phyloP scores from a whole-genome alignment of 2,797 vertebrate species.

The Sebastes kiyomatsui region DNA sequence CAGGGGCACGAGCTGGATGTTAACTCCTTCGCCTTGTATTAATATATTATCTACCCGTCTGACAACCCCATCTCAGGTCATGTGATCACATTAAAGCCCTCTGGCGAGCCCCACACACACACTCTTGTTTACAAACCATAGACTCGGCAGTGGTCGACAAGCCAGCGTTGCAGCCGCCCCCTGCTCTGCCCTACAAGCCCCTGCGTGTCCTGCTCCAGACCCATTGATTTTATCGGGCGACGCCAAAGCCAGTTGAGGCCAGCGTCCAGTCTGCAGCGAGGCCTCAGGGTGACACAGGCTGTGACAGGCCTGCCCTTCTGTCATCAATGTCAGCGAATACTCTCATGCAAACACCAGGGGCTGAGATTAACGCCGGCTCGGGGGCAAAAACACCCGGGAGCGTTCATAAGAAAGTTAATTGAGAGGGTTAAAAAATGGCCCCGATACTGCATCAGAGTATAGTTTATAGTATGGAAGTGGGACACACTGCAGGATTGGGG shows the following conservation, averaged over 20 bases:
- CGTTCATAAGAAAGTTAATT: neutral
- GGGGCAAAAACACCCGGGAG: neutral
- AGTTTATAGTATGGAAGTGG: neutral
- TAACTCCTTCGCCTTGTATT: neutral
- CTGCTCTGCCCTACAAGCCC: slow-evolving; percentile 49
- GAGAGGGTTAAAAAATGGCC: neutral
- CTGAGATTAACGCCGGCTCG: neutral
- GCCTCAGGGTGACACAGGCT: slow-evolving; percentile 55
- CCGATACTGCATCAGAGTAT: neutral
- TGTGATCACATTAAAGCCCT: slow-evolving; percentile 7
- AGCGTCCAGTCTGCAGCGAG: slow-evolving; percentile 56
- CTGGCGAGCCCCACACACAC: neutral
- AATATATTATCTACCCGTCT: neutral
- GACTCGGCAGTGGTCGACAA: neutral
- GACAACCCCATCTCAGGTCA: neutral
- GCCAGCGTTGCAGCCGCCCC: slow-evolving; percentile 1
- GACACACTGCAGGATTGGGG: neutral
- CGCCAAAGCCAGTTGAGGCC: slow-evolving; percentile 69
- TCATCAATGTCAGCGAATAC: slow-evolving; percentile 57
- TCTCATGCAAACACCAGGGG: slow-evolving; percentile 38
- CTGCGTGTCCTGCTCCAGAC: slow-evolving; percentile 64
- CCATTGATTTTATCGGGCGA: slow-evolving; percentile 80
- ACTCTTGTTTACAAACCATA: neutral
- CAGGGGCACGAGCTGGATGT: neutral
- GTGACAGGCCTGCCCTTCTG: slow-evolving; percentile 49